Percentiles rank a stretch among this genome's conserved stretches.
Conservation (phyloP, 2,888 invertebrate species). For the Bugulina stolonifera region DNA sequence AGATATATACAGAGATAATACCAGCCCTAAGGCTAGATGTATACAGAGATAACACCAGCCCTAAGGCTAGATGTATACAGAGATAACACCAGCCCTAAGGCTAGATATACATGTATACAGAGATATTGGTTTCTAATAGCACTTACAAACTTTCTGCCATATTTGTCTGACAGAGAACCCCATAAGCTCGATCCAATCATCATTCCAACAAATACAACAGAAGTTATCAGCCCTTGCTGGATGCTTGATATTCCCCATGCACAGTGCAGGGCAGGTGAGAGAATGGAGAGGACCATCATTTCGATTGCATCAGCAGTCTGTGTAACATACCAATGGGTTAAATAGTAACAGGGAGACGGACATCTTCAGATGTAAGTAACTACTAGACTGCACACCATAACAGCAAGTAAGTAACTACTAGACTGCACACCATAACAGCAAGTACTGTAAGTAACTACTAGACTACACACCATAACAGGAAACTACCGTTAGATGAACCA, state of each 20-base stretch:
- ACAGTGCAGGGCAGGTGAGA: slow-evolving; percentile 88
- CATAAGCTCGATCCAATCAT: slow-evolving; percentile 93
- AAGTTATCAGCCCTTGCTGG: slow-evolving; percentile 86
- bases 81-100: too few relatives aligned
- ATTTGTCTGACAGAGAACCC: slow-evolving; percentile 88
- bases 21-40: too few relatives aligned
- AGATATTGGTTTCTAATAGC: not conserved
- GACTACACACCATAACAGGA: not conserved
- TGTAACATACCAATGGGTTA: too few relatives aligned
- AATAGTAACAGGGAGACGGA: too few relatives aligned
- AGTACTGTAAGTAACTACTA: too few relatives aligned
- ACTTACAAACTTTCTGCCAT: slow-evolving; percentile 75
- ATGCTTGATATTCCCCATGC: slow-evolving; percentile 87
- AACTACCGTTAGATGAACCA: not conserved
- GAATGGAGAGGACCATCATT: slow-evolving; percentile 89
- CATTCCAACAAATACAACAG: slow-evolving; percentile 89
- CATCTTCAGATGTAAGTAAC: too few relatives aligned
- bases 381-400: too few relatives aligned
- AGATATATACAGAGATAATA: too few relatives aligned
- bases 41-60: too few relatives aligned
- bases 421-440: not conserved
- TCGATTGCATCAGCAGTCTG: slow-evolving; percentile 97
- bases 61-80: too few relatives aligned
- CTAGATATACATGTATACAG: too few relatives aligned
- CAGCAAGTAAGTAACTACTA: not conserved